A percentile compares a stretch with the other conserved stretches of the same genome.
Evolutionary conservation across 2,113 vertebrate species (phyloP).

Genomic region (Uria lomvia): DNA sequence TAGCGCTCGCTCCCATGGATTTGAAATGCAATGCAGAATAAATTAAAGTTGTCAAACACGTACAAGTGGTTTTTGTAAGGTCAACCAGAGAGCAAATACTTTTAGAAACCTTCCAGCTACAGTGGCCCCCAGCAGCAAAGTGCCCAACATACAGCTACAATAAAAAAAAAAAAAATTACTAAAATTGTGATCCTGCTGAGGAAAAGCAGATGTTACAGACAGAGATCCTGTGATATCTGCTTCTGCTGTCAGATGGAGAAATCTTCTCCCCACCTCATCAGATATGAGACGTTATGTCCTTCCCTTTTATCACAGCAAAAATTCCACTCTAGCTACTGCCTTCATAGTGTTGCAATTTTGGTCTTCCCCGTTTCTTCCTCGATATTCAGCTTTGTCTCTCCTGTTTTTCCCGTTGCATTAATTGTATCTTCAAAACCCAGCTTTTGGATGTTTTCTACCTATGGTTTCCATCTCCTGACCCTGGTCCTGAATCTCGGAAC

Average conservation of each 20-base stretch:
- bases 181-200: background rate
- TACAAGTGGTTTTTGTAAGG: background rate
- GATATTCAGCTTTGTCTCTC: background rate
- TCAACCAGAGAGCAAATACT: background rate
- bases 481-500: background rate
- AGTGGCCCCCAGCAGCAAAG: background rate
- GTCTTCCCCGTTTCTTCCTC: background rate
- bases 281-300: background rate
- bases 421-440: background rate
- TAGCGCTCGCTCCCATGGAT: background rate
- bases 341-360: background rate
- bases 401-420: background rate
- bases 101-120: background rate
- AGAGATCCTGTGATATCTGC: background rate
- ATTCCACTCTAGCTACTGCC: background rate
- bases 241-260: background rate
- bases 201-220: background rate
- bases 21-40: constrained; percentile 26
- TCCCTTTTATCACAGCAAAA: background rate
- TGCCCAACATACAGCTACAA: background rate
- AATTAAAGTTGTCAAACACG: background rate
- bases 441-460: background rate
- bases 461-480: background rate
- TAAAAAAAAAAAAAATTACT: background rate
- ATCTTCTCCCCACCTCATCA: background rate